Percentiles rank a stretch among this genome's conserved stretches.
Evolutionary conservation across 2,888 invertebrate species (phyloP).

Genomic region (Boloria euphrosyne): DNA sequence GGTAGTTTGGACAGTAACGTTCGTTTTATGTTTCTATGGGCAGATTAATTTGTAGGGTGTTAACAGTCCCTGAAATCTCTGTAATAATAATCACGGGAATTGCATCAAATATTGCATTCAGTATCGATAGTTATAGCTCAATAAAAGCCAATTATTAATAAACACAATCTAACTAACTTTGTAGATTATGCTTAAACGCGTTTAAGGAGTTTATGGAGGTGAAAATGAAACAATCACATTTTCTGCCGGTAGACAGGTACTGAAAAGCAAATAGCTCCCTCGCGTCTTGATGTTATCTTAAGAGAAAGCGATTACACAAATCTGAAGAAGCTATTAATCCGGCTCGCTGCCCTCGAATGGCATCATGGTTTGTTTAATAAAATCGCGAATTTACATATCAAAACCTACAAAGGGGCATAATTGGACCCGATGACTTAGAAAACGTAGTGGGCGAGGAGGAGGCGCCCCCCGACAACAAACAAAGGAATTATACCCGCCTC

Average conservation of each 20-base stretch:
- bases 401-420: conserved; percentile 83
- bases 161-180: background rate
- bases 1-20: conserved; percentile 77
- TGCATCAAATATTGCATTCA: conserved; percentile 13
- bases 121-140: conserved; percentile 5
- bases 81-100: conserved; percentile 44
- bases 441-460: conserved; percentile 77
- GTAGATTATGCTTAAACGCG: background rate
- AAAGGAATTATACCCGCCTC: conserved; percentile 83
- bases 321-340: conserved; percentile 82
- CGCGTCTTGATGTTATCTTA: conserved; percentile 77
- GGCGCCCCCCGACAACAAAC: conserved; percentile 77
- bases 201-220: conserved; percentile 36
- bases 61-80: conserved; percentile 50
- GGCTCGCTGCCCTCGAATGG: conserved; percentile 80
- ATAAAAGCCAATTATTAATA: background rate
- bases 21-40: conserved; percentile 75
- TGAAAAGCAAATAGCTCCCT: conserved; percentile 66
- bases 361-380: conserved; percentile 83
- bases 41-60: conserved; percentile 73
- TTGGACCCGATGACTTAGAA: conserved; percentile 83
- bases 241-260: conserved; percentile 44
- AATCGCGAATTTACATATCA: conserved; percentile 83
- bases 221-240: conserved; percentile 42
- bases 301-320: conserved; percentile 82